Evolutionary conservation across 1,140 invertebrate species (phyloP).

Genomic region (Zaprionus inermis): DNA sequence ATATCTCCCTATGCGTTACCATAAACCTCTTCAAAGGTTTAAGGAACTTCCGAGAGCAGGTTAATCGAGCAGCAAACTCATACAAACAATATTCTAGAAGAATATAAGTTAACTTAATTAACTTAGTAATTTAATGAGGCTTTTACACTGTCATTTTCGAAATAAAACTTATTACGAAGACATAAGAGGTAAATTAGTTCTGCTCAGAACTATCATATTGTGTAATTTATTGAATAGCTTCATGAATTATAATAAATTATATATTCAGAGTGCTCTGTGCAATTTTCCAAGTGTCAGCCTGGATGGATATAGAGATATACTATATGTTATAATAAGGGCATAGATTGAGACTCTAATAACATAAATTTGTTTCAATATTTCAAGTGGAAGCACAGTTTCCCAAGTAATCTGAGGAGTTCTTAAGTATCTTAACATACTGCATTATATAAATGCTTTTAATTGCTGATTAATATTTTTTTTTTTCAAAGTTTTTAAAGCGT

Average conservation of each 20-base stretch:
- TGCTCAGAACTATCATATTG: background rate
- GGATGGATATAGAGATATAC: too few relatives aligned
- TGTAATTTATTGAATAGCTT: background rate
- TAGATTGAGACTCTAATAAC: background rate
- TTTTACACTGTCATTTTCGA: conserved; percentile 5
- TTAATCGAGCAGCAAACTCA: conserved; percentile 8
- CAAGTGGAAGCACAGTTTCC: background rate
- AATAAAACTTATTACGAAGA: background rate
- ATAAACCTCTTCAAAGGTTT: background rate
- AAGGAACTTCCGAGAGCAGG: background rate
- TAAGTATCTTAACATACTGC: background rate
- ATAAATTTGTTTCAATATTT: background rate
- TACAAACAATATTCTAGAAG: too few relatives aligned
- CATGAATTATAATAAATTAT: background rate
- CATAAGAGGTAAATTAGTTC: background rate
- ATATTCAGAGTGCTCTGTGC: background rate
- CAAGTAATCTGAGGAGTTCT: background rate
- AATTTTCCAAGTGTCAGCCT: background rate
- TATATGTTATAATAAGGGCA: background rate
- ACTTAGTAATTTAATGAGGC: conserved; percentile 12
- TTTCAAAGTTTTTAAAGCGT: too few relatives aligned
- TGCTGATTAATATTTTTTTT: too few relatives aligned
- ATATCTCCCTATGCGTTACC: background rate
- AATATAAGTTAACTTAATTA: background rate
- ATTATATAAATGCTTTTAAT: too few relatives aligned